Percentiles rank a stretch among this genome's conserved stretches.
Evolutionary conservation across 1,140 invertebrate genomes (phyloP).

Genomic region (Drosophila willistoni): DNA sequence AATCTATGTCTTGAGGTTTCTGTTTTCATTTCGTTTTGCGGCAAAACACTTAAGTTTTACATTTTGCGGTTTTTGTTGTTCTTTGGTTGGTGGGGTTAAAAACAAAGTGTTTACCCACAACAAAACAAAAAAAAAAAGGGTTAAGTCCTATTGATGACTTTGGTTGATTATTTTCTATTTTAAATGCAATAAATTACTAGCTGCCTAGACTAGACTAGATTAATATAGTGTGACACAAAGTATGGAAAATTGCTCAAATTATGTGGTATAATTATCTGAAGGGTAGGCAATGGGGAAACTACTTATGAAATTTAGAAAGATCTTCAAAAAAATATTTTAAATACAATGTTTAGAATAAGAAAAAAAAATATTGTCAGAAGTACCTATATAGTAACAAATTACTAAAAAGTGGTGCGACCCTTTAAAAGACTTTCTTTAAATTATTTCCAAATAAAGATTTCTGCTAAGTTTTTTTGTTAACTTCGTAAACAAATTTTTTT

Average conservation of each 20-base stretch:
- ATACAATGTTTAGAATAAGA: no score
- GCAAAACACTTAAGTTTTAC: conserved; percentile 15
- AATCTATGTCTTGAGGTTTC: conserved; percentile 36
- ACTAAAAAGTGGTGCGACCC: no score
- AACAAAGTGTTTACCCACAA: neutral
- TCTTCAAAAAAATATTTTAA: no score
- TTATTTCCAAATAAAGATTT: no score
- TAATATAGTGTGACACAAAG: neutral
- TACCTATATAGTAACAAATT: no score
- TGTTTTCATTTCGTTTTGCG: conserved; percentile 33
- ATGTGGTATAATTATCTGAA: no score
- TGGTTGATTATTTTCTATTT: conserved; percentile 34
- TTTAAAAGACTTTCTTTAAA: no score
- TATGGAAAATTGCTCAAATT: neutral
- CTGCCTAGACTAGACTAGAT: conserved; percentile 23
- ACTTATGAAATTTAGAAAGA: no score
- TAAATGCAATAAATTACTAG: conserved; percentile 51
- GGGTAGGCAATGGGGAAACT: no score
- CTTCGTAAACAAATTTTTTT: no score
- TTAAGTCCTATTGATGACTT: conserved; percentile 62
- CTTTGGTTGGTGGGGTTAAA: conserved; percentile 14
- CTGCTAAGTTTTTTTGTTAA: no score
- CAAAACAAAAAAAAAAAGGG: conserved; percentile 38
- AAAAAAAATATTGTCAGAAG: no score
- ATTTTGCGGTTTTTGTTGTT: conserved; percentile 13